Percentiles rank a stretch among this genome's conserved stretches.
These are phyloP conservation scores for Tanytarsus gracilentus DNA, from an alignment of 2,888 invertebrate genomes.

Conservation along the genomic window DNA sequence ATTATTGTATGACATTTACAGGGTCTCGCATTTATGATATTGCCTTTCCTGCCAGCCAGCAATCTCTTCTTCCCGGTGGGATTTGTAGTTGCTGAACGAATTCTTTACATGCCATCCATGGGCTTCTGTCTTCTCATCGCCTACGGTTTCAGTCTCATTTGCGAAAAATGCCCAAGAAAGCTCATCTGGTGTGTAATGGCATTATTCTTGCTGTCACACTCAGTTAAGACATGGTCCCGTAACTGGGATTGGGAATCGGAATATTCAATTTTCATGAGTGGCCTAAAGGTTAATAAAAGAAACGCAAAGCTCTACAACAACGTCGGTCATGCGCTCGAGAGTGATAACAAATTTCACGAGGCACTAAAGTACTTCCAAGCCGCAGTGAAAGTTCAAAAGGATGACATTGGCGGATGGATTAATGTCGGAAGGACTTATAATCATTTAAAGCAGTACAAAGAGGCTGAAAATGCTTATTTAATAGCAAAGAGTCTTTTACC, in stretches of 20 bases:
- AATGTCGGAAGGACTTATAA: constrained; percentile 94
- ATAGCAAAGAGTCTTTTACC: constrained; percentile 82
- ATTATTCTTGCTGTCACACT: constrained; percentile 65
- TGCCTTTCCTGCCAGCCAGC: constrained; percentile 92
- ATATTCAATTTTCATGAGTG: constrained; percentile 89
- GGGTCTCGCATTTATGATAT: constrained; percentile 76
- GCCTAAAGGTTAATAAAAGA: constrained; percentile 62
- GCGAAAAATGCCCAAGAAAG: constrained; percentile 55
- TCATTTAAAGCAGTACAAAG: constrained; percentile 74
- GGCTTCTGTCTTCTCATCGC: constrained; percentile 90
- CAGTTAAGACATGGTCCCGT: constrained; percentile 74
- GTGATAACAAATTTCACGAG: constrained; percentile 55
- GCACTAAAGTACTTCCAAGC: constrained; percentile 86
- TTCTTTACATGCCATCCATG: constrained; percentile 95
- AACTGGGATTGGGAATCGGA: constrained; percentile 93
- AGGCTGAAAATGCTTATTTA: constrained; percentile 88
- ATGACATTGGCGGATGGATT: constrained; percentile 94
- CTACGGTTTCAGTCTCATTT: constrained; percentile 68
- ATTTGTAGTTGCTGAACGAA: constrained; percentile 91
- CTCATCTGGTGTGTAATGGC: constrained; percentile 57
- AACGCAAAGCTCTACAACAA: constrained; percentile 97
- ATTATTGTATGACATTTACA: no score
- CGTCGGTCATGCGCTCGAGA: constrained; percentile 91
- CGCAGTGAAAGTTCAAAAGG: constrained; percentile 86
- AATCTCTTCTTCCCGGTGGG: constrained; percentile 97